Base-by-base conservation (phyloP, 2,113 vertebrate genomes). In the Pandion haliaetus region DNA sequence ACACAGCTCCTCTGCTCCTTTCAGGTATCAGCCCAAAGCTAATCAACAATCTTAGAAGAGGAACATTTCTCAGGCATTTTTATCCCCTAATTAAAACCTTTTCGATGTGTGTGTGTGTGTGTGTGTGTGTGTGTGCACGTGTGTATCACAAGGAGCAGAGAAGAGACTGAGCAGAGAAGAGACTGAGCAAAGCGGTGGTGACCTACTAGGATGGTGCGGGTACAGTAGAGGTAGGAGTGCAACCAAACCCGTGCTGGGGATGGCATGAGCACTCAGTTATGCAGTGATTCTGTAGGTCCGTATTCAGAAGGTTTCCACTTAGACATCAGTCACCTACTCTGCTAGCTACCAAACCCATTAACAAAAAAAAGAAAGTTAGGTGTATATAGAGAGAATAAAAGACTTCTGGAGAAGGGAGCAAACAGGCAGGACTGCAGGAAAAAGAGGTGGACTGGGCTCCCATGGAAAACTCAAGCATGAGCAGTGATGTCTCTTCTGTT, bases 271-370 rank as follows among this genome's bases (percentile, higher is more conserved):
- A 50, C 21, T 67, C 52, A 77, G 47, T 40, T 29, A 50, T 25
- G 28, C 9, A 50, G n/a, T 0, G 0, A 40, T 79, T 73, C 54
- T 47, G 34, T 34, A 77, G 49, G 16, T 59, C 32, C 1, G 0
- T 67, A 57, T 62, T 67, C 18, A 79, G 61, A 67, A 82, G 23
- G 17, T 63, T 95, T 90, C 58, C 45, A 59, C 55, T 73, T 50
- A 73, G 44, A 50, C 7, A 18, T 17, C 10, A 2, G 13, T 58
- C 32, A 16, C 36, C 14, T 52, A 25, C 25, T 82, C 40, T 12
- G 7, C 25, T 34, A 72, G 14, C 13, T 77, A 40, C 34, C 40
- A 50, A 82, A 31, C 6, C 16, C 12, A 54, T 47, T 42, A 25
- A 40, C 32, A 32, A 57, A n/a, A 54, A 52, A 34, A 24, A 40